Conservation (phyloP, 2,113 vertebrate species). For the Pangasianodon gigas region DNA sequence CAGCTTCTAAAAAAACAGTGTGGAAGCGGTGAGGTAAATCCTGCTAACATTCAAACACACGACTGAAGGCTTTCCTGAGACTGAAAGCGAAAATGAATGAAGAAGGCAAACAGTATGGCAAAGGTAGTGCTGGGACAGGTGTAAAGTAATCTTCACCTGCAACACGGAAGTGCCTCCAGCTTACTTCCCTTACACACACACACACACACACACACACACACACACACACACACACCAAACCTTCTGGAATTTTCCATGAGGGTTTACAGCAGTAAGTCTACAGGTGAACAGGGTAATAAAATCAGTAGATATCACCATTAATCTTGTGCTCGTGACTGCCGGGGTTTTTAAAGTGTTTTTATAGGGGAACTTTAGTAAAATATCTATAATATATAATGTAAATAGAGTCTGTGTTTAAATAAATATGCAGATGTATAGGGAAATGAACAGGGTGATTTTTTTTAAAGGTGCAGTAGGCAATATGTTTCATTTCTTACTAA, state of each 20-base stretch:
- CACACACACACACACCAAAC: neutral
- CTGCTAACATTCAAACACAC: neutral
- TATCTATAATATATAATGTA: no score
- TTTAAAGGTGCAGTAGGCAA: no score
- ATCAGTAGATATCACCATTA: no score
- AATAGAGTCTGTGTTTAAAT: no score
- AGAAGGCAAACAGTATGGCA: neutral
- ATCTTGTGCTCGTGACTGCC: no score
- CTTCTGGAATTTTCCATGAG: neutral
- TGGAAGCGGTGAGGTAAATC: neutral
- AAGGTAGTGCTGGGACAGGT: slow-evolving; percentile 14
- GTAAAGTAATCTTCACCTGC: slow-evolving; percentile 42
- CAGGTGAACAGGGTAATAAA: no score
- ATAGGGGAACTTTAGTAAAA: no score
- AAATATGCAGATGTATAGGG: no score
- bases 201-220: neutral
- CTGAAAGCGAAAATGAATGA: neutral
- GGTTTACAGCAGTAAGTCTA: neutral
- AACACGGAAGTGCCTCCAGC: slow-evolving; percentile 39
- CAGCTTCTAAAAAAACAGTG: neutral
- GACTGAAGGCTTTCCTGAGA: neutral
- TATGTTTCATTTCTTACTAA: no score
- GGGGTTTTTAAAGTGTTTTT: no score
- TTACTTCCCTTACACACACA: neutral
- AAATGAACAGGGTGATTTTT: no score